phyloP scores from a whole-genome alignment of 1,140 invertebrate species.

The Triops cancriformis region DNA sequence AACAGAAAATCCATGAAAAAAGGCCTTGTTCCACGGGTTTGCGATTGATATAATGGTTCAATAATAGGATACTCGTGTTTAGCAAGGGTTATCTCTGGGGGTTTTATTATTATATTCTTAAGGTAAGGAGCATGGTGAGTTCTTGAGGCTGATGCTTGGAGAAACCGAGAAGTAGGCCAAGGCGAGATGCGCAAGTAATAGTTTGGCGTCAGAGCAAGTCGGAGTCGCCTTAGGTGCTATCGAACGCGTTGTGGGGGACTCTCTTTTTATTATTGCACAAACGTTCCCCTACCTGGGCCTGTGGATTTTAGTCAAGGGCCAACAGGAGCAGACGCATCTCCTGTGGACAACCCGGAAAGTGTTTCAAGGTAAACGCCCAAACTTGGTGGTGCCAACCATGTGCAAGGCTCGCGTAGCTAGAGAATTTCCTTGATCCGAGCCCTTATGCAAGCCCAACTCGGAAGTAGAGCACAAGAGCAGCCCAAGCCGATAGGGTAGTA shows the following conservation, averaged over 20 bases:
- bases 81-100: not conserved
- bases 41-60: not conserved
- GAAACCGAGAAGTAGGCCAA: constrained; percentile 8
- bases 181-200: constrained; percentile 4
- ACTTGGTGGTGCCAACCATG: not conserved
- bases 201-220: constrained; percentile 8
- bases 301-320: not conserved
- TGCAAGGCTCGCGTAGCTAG: not conserved
- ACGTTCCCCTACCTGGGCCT: not conserved
- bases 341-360: constrained; percentile 8
- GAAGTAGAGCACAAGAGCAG: not conserved
- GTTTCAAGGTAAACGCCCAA: constrained; percentile 13
- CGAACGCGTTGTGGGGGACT: not conserved
- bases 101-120: not conserved
- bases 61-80: not conserved
- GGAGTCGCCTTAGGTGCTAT: not conserved
- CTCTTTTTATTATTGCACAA: not conserved
- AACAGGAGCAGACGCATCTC: not conserved
- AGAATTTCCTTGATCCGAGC: constrained; percentile 3
- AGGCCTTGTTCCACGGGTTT: not conserved
- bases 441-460: not conserved
- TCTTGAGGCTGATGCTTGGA: not conserved
- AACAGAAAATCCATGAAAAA: not conserved
- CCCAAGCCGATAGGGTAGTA: not conserved
- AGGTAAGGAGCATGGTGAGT: not conserved